Percentiles rank a stretch among this genome's conserved stretches.
Evolutionary conservation across 2,797 vertebrate species (phyloP).

Genomic region (Chlorospingus flavigularis): DNA sequence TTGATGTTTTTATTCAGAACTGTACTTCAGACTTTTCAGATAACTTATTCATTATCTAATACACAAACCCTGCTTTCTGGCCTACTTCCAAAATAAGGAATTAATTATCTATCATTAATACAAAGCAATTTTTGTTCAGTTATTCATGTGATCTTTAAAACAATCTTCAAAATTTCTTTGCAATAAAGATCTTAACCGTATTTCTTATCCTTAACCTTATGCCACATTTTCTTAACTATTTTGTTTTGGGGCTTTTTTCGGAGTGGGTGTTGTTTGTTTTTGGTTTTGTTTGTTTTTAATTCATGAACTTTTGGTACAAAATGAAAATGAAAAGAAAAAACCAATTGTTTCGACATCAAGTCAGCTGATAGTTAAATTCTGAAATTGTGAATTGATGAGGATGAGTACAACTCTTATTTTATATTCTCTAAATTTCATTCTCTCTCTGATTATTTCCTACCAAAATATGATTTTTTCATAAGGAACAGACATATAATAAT

Average conservation of each 20-base stretch:
- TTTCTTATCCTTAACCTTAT: neutral
- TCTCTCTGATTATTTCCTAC: neutral
- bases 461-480: neutral
- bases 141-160: neutral
- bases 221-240: neutral
- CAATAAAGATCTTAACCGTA: neutral
- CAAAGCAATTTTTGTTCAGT: neutral
- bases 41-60: neutral
- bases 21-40: neutral
- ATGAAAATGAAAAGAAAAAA: neutral
- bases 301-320: neutral
- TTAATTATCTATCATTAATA: neutral
- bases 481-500: neutral
- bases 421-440: neutral
- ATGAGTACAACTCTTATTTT: neutral
- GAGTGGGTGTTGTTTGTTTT: accelerated
- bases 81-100: neutral
- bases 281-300: neutral
- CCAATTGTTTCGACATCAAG: neutral
- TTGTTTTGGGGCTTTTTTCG: neutral
- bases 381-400: neutral
- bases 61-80: neutral
- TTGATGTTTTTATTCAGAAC: neutral
- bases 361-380: neutral
- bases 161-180: neutral